Base-by-base conservation (phyloP, 1,140 invertebrate species). In the Gryon sp. region DNA sequence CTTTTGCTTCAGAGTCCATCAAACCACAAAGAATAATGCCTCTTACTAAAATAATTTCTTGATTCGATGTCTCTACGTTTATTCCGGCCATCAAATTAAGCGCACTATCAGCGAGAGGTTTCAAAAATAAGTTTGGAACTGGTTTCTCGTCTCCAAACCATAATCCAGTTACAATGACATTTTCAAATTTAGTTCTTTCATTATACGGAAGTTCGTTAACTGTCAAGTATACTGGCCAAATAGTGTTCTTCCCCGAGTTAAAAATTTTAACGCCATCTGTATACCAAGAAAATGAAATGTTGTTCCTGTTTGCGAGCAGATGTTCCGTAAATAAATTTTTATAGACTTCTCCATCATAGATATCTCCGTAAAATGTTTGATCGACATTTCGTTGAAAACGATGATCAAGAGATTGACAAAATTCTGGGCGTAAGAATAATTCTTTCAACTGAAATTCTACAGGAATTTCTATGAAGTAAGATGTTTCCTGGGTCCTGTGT, bases 341-440 rank as follows among this genome's bases (percentile, higher is more conserved):
- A 40, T 78, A 80, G 11, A 81, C 18, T 4, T 30, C n/a, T 2
- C 76, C 76, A 41, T 80, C 78, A 18, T 72, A 79, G 7, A 82
- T 79, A 12, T 77, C 78, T 38, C 70, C 55, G 8, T 55, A 76
- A 68, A 45, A 7, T 36, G 34, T 70, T 2, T 46, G 15, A 43
- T 26, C 14, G 1, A 12, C 11, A 66, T 52, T 45, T 46, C 57
- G 8, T 69, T 80, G 57, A 14, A 22, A 12, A 9, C 73, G 36
- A 30, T 63, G 19, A 28, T 26, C 45, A 43, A 69, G 32, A 1
- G 0, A 1, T 5, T 43, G n/a, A 26, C 12, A 22, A 43, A 66
- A 38, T 9, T 9, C 30, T 28, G 28, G 38, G 3, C 45, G 59
- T 52, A 55, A 30, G 12, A 50, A 76, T 1, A 76, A 28, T 11